A percentile compares a stretch with the other conserved stretches of the same genome.
Conservation (phyloP, 1,140 invertebrate genomes). For the Aphaenogaster ashmeadi region DNA sequence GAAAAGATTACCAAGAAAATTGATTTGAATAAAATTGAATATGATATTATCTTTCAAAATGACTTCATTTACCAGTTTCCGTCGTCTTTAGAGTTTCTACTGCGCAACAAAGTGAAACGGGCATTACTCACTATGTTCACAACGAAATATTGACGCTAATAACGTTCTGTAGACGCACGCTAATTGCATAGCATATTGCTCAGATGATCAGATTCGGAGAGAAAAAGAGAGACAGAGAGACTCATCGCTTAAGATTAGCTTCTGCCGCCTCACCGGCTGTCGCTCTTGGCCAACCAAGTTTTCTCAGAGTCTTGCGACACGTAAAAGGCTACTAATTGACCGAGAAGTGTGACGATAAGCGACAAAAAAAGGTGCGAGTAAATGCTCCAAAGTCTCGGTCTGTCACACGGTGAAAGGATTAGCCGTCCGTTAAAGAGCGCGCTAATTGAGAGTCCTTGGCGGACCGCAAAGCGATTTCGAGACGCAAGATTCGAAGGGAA, state of each 20-base stretch:
- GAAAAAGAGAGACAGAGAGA: constrained; percentile 7
- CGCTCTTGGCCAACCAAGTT: constrained; percentile 39
- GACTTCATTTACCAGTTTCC: not conserved
- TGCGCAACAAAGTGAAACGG: constrained; percentile 11
- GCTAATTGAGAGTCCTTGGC: constrained; percentile 49
- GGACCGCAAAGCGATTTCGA: constrained; percentile 38
- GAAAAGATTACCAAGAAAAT: not conserved
- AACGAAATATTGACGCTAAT: constrained; percentile 42
- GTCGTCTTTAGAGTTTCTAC: constrained; percentile 3
- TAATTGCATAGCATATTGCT: constrained; percentile 25
- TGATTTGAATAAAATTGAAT: not conserved
- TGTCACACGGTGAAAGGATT: constrained; percentile 54
- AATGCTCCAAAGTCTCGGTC: constrained; percentile 36
- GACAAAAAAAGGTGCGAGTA: constrained; percentile 7
- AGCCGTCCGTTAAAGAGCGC: constrained; percentile 35
- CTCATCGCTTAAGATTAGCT: constrained; percentile 23
- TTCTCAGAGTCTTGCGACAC: constrained; percentile 33
- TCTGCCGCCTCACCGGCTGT: constrained; percentile 21
- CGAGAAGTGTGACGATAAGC: constrained; percentile 45
- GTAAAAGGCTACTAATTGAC: constrained; percentile 53
- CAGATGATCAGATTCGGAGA: not conserved
- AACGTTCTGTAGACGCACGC: constrained; percentile 28
- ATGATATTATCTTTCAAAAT: not conserved
- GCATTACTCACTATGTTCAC: constrained; percentile 27
- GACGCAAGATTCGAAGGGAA: constrained; percentile 1